phyloP scores from a whole-genome alignment of 1,140 invertebrate species.

The Sycobia sp. region DNA sequence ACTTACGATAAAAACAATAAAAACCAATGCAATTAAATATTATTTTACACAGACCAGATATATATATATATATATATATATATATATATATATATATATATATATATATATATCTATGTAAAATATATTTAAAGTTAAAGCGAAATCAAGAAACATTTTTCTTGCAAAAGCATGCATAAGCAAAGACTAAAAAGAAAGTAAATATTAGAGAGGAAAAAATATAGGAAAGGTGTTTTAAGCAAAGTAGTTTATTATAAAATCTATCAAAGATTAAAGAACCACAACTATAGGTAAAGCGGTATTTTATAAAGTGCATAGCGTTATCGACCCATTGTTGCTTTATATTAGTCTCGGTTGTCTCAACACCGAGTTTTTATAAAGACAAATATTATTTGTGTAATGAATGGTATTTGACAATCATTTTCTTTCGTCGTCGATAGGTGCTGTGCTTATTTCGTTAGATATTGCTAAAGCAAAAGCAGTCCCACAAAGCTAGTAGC shows the following conservation, averaged over 20 bases:
- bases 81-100: too few species aligned
- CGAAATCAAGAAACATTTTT: background rate
- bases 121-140: background rate
- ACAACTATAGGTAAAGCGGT: conserved; percentile 25
- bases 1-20: too few species aligned
- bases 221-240: conserved; percentile 34
- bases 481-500: conserved; percentile 19
- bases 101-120: too few species aligned
- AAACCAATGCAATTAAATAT: too few species aligned
- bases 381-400: conserved; percentile 2
- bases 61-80: too few species aligned
- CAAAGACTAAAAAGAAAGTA: conserved; percentile 22
- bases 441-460: conserved; percentile 1
- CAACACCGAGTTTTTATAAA: conserved; percentile 13
- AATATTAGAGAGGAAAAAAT: conserved; percentile 28
- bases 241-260: conserved; percentile 43
- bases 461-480: conserved; percentile 20
- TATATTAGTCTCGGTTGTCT: conserved; percentile 17
- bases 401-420: conserved; percentile 15
- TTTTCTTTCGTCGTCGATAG: conserved; percentile 17
- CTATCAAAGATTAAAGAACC: conserved; percentile 31
- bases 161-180: conserved; percentile 12
- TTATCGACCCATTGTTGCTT: conserved; percentile 25
- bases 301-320: conserved; percentile 21
- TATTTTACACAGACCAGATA: too few species aligned